These are phyloP conservation scores for Bathynomus jamesi DNA, from an alignment of 1,140 invertebrate genomes.

Conservation along the genomic window DNA sequence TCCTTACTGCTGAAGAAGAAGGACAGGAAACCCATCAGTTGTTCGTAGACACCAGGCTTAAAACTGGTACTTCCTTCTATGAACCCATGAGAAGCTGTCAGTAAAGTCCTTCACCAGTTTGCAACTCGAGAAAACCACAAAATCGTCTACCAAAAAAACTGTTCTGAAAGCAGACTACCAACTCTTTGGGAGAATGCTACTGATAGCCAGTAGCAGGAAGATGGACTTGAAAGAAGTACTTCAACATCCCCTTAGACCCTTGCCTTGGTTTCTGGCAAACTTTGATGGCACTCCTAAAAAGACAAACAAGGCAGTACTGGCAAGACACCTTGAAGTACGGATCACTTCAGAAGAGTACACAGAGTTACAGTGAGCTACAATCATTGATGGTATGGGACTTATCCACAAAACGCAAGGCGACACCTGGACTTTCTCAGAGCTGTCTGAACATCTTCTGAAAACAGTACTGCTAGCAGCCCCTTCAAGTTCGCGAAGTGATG, in stretches of 20 bases:
- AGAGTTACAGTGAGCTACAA: not conserved
- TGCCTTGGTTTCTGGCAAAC: conserved; percentile 13
- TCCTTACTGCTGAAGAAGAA: too few relatives aligned
- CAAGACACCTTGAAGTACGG: conserved; percentile 4
- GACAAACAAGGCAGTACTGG: conserved; percentile 21
- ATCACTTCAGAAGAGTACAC: conserved; percentile 1
- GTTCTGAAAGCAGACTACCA: not conserved
- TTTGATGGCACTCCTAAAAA: conserved; percentile 18
- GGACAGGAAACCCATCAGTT: not conserved
- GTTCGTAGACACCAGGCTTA: not conserved
- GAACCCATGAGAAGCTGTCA: not conserved
- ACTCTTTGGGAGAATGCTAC: not conserved
- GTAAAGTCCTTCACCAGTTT: not conserved
- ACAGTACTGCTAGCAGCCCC: too few relatives aligned
- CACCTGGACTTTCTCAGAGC: not conserved
- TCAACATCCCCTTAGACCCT: conserved; percentile 12
- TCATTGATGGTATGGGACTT: conserved; percentile 21
- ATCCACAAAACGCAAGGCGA: conserved; percentile 13
- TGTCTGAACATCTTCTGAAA: not conserved
- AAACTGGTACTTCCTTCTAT: not conserved
- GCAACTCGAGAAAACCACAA: not conserved
- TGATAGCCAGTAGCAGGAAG: conserved; percentile 8
- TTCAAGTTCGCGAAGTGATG: too few relatives aligned
- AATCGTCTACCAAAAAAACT: not conserved
- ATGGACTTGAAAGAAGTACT: conserved; percentile 15